Evolutionary conservation across 2,888 invertebrate species (phyloP).

Genomic region (Orgyia antiqua): DNA sequence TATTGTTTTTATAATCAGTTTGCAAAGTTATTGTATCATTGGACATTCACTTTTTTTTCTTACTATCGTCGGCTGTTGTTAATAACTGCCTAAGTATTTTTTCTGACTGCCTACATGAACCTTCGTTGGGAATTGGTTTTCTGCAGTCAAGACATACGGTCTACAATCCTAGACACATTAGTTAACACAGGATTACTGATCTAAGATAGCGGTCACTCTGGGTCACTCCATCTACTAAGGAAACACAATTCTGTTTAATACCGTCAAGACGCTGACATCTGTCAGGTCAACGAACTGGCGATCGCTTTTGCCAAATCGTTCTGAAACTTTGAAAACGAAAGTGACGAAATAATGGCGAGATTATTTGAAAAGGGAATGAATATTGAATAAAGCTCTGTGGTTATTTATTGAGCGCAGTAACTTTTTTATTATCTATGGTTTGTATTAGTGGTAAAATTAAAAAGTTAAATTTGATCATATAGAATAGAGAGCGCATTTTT

Average conservation of each 20-base stretch:
- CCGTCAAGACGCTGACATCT: conserved; percentile 11
- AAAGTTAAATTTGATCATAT: not conserved
- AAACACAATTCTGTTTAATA: conserved; percentile 19
- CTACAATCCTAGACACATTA: too few relatives aligned
- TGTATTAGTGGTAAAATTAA: not conserved
- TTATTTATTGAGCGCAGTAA: not conserved
- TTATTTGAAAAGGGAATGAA: conserved; percentile 1
- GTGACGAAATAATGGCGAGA: conserved; percentile 2
- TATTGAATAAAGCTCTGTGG: not conserved
- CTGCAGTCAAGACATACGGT: too few relatives aligned
- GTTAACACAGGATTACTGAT: conserved; percentile 3
- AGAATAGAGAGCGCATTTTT: too few relatives aligned
- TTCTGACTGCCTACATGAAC: too few relatives aligned
- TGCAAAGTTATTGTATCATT: too few relatives aligned
- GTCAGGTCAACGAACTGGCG: conserved; percentile 20
- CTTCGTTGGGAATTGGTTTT: too few relatives aligned
- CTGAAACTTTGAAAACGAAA: conserved; percentile 6
- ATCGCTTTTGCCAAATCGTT: conserved; percentile 23
- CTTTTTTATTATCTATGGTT: not conserved
- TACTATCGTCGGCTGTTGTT: too few relatives aligned
- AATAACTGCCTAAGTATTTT: too few relatives aligned
- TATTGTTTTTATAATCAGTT: too few relatives aligned
- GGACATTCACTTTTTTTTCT: too few relatives aligned
- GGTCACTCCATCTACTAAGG: conserved; percentile 7
- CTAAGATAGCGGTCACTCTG: conserved; percentile 11